Base-by-base conservation (phyloP, 2,113 vertebrate genomes). In the Rhynchopsitta pachyrhyncha region DNA sequence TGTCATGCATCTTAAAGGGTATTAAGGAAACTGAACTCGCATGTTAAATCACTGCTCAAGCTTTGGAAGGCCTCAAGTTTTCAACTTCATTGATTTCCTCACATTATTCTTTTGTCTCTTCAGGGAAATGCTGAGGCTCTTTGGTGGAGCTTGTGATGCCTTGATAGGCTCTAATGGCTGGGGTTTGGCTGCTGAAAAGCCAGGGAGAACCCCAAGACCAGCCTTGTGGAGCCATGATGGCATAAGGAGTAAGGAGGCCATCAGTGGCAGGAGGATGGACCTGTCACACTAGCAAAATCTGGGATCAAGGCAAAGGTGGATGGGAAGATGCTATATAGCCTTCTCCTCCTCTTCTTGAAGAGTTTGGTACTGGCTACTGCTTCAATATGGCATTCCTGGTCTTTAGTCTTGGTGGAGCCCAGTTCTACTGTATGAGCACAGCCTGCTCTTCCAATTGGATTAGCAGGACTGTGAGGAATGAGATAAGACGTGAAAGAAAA, bases 131-230 rank as follows among this genome's bases (percentile, higher is more conserved):
- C 20, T 1, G 11, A 68, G 31, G 13, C 11, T 47, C 52, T 70
- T 47, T 68, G 27, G 52, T 35, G n/a, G 64, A 44, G 55, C 4
- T 15, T 27, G 59, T 0, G 6, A 1, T 39, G 64, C 13, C 1
- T 1, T 0, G 1, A 11, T 41, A 50, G 79, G 39, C 59, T 46
- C 37, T 27, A 19, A 24, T 52, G 0, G 0, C 17, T 63, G 62
- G 62, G 24, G 4, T 92, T 60, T 24, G 67, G 49, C 62, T n/a
- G 23, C 49, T 76, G 29, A 13, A 63, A 66, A 80, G 17, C 6
- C 64, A 69, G 25, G 50, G 15, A 55, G 18, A 22, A 33, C 69
- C 71, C 23, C 0, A 0, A 18, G 66, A 37, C 0, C 24, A 53
- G 28, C 35, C 22, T 20, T 28, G 39, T 28, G 74, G 46, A 55